Evolutionary conservation across 2,888 invertebrate genomes (phyloP), one percentile per base, ranked within the genome.

Genomic region (Ophion costatus): DNA sequence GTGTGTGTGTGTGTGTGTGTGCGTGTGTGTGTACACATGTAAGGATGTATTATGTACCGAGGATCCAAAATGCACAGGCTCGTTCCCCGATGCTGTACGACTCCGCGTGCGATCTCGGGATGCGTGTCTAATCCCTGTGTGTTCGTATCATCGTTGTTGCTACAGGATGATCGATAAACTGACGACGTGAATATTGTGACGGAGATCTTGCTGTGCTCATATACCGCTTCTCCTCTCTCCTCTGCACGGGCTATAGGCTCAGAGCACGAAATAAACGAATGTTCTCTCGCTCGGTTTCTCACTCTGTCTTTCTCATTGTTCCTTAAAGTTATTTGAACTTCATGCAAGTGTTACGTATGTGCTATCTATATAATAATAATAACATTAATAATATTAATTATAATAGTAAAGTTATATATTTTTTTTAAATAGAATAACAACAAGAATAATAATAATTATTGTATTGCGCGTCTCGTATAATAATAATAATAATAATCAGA

Each of bases 101-200:
- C 70, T 66, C 20, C 71, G 14, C 45, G 51, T 67, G 84, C 59
- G 75, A 74, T 82, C 82, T 79, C 75, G 57, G 51, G 75, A 71
- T 82, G 78, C 83, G 79, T 83, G 76, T 59, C 80, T 83, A 85
- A 85, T 85, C 83, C 84, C 77, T 71, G 61, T 45, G 71, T 79
- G 51, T 73, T 74, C 45, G 81, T 82, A 75, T 82, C 81, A 79
- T 83, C 83, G 83, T 83, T 85, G 85, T 82, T 83, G 85, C 71
- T 71, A 29, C 20, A 45, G 45, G 79, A 85, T 85, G 87, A 87
- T 87, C 83, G 85, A 87, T 87, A 81, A 82, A 86, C 80, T 82
- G 86, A 84, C 82, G 84, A 87, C 83, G 77, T 82, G 87, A 85
- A 87, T 87, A 87, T 85, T 85, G 80, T 83, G 85, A 87, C 85